Evolutionary conservation across 2,797 vertebrate genomes (phyloP).

Genomic region (Danio aesculapii): DNA sequence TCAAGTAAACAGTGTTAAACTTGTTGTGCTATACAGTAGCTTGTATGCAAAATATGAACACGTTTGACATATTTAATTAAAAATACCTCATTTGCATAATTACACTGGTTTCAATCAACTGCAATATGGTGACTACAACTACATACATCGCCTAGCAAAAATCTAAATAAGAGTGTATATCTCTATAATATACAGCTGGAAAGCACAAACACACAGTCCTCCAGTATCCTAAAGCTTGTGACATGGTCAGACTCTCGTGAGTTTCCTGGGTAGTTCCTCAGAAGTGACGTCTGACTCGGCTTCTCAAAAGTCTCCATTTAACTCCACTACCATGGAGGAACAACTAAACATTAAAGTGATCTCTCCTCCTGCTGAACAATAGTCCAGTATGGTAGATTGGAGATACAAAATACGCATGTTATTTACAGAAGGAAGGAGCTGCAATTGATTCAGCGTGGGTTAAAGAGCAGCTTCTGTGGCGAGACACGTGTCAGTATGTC

Average conservation of each 20-base stretch:
- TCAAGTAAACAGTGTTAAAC: no score
- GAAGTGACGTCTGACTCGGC: conserved; percentile 1
- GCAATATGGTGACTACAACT: no score
- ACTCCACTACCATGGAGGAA: background rate
- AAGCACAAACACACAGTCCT: no score
- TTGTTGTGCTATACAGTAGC: no score
- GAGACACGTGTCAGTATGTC: conserved; percentile 43
- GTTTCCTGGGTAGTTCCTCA: conserved; percentile 13
- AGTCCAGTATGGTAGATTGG: background rate
- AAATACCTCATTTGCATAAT: no score
- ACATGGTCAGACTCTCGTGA: background rate
- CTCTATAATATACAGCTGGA: no score
- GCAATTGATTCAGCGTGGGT: conserved; percentile 16
- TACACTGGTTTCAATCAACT: no score
- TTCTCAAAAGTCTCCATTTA: conserved; percentile 15
- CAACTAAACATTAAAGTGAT: background rate
- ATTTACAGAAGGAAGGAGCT: background rate
- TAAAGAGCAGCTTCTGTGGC: conserved; percentile 28
- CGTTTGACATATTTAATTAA: no score
- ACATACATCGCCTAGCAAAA: no score
- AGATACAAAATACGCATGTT: background rate
- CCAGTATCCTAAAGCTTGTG: no score
- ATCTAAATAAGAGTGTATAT: no score
- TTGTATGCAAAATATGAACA: no score
- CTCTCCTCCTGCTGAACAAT: background rate